These are phyloP conservation scores for Drosophila differens DNA, from an alignment of 2,888 invertebrate species.

Conservation along the genomic window DNA sequence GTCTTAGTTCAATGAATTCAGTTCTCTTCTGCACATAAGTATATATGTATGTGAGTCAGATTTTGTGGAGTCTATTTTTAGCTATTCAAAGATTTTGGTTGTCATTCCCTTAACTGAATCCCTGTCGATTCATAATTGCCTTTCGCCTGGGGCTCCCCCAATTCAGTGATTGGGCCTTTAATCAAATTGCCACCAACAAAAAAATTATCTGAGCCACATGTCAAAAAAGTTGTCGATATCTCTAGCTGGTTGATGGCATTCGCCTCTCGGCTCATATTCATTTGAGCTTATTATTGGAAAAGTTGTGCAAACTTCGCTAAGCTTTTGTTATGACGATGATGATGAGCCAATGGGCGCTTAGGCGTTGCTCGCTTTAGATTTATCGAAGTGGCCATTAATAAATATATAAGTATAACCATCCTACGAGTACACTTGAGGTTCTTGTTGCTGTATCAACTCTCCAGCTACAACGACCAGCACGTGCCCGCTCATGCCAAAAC, in stretches of 20 bases:
- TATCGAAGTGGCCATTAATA: slow-evolving; percentile 75
- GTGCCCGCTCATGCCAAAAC: slow-evolving; percentile 45
- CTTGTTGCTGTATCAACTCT: slow-evolving; percentile 59
- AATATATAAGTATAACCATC: slow-evolving; percentile 60
- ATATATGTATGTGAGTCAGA: neutral
- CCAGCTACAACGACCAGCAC: slow-evolving; percentile 58
- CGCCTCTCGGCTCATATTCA: slow-evolving; percentile 59
- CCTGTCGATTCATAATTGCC: slow-evolving; percentile 48
- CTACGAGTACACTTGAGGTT: slow-evolving; percentile 38
- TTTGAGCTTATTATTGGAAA: slow-evolving; percentile 81
- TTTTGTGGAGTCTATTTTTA: slow-evolving; percentile 18
- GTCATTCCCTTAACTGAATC: slow-evolving; percentile 44
- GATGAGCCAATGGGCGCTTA: slow-evolving; percentile 53
- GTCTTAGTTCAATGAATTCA: neutral
- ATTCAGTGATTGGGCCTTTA: slow-evolving; percentile 55
- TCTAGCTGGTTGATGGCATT: slow-evolving; percentile 36
- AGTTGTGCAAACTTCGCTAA: slow-evolving; percentile 71
- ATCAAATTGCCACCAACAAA: slow-evolving; percentile 56
- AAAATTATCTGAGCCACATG: slow-evolving; percentile 63
- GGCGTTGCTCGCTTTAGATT: slow-evolving; percentile 55
- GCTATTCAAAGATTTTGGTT: slow-evolving; percentile 24
- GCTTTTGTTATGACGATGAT: slow-evolving; percentile 77
- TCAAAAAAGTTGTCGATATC: slow-evolving; percentile 59
- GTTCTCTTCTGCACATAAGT: neutral
- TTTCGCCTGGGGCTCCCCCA: slow-evolving; percentile 21